A percentile compares a stretch with the other conserved stretches of the same genome.
phyloP scores from a whole-genome alignment of 2,888 invertebrate species.

The Aleiodes leptofemur region DNA sequence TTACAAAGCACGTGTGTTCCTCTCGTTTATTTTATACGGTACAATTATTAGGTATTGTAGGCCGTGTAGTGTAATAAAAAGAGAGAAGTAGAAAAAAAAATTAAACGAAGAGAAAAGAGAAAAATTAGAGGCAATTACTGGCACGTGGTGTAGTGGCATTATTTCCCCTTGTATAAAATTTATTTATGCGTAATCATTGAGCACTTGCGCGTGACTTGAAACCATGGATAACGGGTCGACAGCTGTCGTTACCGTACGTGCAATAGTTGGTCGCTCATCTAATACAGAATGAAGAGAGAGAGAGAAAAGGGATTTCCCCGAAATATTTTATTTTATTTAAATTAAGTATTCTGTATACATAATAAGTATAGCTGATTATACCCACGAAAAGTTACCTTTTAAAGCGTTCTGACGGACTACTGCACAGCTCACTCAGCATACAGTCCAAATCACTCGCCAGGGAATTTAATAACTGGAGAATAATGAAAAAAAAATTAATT shows the following conservation, averaged over 20 bases:
- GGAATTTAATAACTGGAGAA: slow-evolving; percentile 85
- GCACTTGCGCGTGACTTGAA: slow-evolving; percentile 44
- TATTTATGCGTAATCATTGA: slow-evolving; percentile 47
- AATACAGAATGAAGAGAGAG: slow-evolving; percentile 30
- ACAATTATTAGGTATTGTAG: slow-evolving; percentile 30
- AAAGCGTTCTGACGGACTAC: slow-evolving; percentile 77
- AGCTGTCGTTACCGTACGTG: slow-evolving; percentile 37
- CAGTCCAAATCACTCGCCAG: slow-evolving; percentile 90
- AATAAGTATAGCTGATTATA: neutral
- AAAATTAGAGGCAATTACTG: slow-evolving; percentile 21
- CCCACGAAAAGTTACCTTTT: slow-evolving; percentile 65
- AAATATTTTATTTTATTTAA: slow-evolving; percentile 14
- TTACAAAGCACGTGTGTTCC: slow-evolving; percentile 12
- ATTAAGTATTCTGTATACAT: slow-evolving; percentile 22
- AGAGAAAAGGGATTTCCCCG: neutral
- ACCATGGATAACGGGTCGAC: slow-evolving; percentile 27
- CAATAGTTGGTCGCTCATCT: slow-evolving; percentile 63
- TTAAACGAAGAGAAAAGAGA: neutral
- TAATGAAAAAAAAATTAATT: slow-evolving; percentile 15
- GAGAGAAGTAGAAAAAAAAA: no score
- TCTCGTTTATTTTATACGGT: slow-evolving; percentile 6
- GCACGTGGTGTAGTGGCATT: slow-evolving; percentile 36
- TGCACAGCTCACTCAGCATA: slow-evolving; percentile 89
- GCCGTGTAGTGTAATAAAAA: no score
- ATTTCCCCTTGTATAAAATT: slow-evolving; percentile 31